phyloP scores from a whole-genome alignment of 2,113 vertebrate species.

The Podarcis muralis region DNA sequence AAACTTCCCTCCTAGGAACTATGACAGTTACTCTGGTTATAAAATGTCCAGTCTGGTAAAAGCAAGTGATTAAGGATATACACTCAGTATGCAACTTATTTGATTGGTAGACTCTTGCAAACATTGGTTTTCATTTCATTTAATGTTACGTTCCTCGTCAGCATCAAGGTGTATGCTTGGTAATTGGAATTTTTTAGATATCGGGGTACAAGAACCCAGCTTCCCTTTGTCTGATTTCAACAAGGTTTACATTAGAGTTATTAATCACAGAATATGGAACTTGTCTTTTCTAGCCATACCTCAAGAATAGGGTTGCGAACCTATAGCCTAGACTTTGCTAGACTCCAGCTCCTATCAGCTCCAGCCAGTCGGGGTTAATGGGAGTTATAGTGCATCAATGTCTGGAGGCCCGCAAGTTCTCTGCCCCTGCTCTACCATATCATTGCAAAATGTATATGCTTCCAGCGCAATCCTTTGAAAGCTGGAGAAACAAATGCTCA shows the following conservation, averaged over 20 bases:
- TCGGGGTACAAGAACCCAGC: background rate
- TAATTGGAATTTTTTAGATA: background rate
- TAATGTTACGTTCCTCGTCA: background rate
- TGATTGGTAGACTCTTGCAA: background rate
- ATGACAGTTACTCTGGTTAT: background rate
- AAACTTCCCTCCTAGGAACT: background rate
- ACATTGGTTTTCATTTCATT: background rate
- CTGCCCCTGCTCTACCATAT: background rate
- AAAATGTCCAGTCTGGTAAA: background rate
- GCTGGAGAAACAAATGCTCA: background rate
- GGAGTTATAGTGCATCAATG: too few relatives aligned
- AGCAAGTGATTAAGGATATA: background rate
- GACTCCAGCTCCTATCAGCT: too few relatives aligned
- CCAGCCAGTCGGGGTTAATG: too few relatives aligned
- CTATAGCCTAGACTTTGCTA: too few relatives aligned
- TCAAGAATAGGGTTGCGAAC: too few relatives aligned
- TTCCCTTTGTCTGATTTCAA: background rate
- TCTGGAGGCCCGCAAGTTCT: too few relatives aligned
- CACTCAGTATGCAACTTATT: background rate
- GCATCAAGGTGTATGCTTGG: background rate
- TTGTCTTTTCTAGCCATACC: background rate
- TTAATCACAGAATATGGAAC: background rate
- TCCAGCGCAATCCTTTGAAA: background rate
- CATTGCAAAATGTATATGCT: fast-evolving
- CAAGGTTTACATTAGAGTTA: background rate